These are phyloP conservation scores for Odontocolon sp. DNA, from an alignment of 2,888 invertebrate species.

Conservation along the genomic window DNA sequence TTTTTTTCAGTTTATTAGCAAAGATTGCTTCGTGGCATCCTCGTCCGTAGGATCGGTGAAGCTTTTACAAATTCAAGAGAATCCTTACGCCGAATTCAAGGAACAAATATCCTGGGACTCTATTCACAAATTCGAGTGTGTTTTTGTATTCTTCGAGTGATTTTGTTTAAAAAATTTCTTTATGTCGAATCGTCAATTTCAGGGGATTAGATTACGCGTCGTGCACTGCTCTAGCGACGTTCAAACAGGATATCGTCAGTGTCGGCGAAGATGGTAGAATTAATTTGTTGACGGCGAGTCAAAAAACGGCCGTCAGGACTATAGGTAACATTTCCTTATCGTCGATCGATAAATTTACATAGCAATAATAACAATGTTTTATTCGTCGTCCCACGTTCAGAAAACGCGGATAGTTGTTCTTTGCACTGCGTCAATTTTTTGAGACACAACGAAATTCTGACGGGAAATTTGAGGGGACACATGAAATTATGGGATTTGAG, in stretches of 20 bases:
- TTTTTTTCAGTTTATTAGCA: conserved; percentile 84
- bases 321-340: conserved; percentile 80
- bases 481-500: conserved; percentile 95
- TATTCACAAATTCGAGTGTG: conserved; percentile 85
- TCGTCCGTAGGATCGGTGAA: conserved; percentile 86
- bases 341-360: not conserved
- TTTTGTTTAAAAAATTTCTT: conserved; percentile 11
- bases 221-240: conserved; percentile 89
- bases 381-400: conserved; percentile 76
- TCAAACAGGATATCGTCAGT: conserved; percentile 90
- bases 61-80: conserved; percentile 85
- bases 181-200: conserved; percentile 45
- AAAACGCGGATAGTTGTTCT: conserved; percentile 91
- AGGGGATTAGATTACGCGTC: conserved; percentile 82
- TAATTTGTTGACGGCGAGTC: conserved; percentile 83
- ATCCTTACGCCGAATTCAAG: conserved; percentile 83
- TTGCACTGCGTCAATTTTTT: conserved; percentile 89
- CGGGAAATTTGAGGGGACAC: conserved; percentile 93
- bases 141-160: conserved; percentile 43
- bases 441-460: conserved; percentile 88
- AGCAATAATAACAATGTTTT: not conserved
- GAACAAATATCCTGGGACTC: conserved; percentile 85
- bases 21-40: conserved; percentile 85
- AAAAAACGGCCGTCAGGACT: conserved; percentile 81
- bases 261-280: conserved; percentile 93